These are phyloP conservation scores for Myiagra hebetior DNA, from an alignment of 2,113 vertebrate species.

Conservation along the genomic window DNA sequence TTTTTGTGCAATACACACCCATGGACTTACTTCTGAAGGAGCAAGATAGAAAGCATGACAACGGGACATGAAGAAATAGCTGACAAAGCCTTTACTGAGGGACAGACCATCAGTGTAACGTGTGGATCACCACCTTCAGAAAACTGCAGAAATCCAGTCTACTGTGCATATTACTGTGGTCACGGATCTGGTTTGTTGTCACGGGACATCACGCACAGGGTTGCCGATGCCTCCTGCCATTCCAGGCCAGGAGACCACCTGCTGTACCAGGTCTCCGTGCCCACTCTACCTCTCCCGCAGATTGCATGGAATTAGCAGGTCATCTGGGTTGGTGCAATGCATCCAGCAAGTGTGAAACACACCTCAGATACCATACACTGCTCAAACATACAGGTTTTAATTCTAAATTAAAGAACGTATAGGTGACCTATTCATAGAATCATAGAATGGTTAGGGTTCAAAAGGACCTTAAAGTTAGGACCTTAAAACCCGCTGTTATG, in stretches of 20 bases:
- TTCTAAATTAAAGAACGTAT: neutral
- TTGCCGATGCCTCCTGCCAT: fast-evolving
- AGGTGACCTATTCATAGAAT: neutral
- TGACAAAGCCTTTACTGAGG: neutral
- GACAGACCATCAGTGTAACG: neutral
- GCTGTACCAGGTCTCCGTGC: neutral
- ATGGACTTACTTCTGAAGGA: neutral
- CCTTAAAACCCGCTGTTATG: neutral
- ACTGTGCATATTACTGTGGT: neutral
- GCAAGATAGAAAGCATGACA: neutral
- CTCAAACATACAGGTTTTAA: neutral
- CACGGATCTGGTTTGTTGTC: neutral
- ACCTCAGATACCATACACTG: too few species aligned
- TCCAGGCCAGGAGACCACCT: neutral
- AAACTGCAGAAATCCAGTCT: neutral
- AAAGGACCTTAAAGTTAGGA: neutral
- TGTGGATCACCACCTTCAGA: neutral
- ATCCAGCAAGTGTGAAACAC: neutral
- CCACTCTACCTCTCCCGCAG: neutral
- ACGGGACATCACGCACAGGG: fast-evolving
- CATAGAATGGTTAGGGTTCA: neutral
- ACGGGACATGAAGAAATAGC: neutral
- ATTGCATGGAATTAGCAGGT: neutral
- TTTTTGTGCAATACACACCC: neutral
- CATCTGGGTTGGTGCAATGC: neutral